Evolutionary conservation across 2,797 vertebrate species (phyloP).

Genomic region (Phoebastria nigripes): DNA sequence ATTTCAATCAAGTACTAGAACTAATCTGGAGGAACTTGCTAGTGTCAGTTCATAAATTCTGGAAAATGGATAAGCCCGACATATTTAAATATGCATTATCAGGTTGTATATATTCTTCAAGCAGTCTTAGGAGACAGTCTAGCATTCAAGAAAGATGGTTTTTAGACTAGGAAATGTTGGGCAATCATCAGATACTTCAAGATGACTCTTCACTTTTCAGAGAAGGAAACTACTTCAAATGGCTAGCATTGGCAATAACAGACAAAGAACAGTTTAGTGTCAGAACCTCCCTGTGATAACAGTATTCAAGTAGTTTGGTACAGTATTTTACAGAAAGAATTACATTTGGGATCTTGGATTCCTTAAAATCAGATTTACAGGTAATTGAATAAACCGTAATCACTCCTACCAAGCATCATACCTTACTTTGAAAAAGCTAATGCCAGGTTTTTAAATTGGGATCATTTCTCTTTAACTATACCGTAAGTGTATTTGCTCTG

Average conservation of each 20-base stretch:
- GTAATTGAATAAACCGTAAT: conserved; percentile 23
- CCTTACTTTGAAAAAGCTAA: background rate
- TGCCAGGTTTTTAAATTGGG: background rate
- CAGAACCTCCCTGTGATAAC: background rate
- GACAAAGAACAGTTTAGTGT: background rate
- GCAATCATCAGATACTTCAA: background rate
- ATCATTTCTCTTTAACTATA: conserved; percentile 19
- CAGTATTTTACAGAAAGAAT: background rate
- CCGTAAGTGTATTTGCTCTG: background rate
- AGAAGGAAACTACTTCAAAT: background rate
- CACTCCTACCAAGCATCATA: background rate
- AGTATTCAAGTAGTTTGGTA: background rate
- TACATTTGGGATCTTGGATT: background rate
- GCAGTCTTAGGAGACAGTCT: background rate
- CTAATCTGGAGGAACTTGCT: background rate
- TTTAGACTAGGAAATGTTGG: background rate
- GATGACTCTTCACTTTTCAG: background rate
- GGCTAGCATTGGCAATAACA: background rate
- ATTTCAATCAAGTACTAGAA: background rate
- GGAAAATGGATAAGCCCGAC: background rate
- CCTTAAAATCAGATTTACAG: conserved; percentile 35
- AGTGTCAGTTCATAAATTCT: background rate
- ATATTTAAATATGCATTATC: background rate
- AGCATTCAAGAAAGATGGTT: background rate
- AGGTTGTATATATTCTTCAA: background rate